Conservation (phyloP, 2,888 invertebrate genomes). For the Catocala sponsa region DNA sequence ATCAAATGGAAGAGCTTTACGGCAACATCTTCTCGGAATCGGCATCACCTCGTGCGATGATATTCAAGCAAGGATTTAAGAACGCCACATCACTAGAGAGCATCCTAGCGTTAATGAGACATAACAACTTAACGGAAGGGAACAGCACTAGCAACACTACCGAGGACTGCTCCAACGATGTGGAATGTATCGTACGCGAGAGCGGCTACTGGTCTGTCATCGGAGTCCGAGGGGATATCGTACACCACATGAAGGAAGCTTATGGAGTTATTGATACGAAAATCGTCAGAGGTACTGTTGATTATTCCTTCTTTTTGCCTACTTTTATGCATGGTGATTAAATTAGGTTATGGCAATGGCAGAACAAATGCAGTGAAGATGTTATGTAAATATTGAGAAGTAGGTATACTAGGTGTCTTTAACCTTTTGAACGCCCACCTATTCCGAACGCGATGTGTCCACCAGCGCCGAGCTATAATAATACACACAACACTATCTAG, state of each 20-base stretch:
- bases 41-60: slow-evolving; percentile 72
- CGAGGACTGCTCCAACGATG: slow-evolving; percentile 57
- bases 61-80: slow-evolving; percentile 72
- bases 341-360: too few species aligned
- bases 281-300: slow-evolving; percentile 78
- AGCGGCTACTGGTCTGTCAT: slow-evolving; percentile 70
- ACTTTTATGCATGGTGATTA: too few species aligned
- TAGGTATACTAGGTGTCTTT: too few species aligned
- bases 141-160: slow-evolving; percentile 61
- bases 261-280: slow-evolving; percentile 89
- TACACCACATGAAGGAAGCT: slow-evolving; percentile 60
- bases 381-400: too few species aligned
- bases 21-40: slow-evolving; percentile 75
- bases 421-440: too few species aligned
- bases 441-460: too few species aligned
- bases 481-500: too few species aligned
- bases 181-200: slow-evolving; percentile 67
- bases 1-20: slow-evolving; percentile 71
- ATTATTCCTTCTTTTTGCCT: neutral
- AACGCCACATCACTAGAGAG: slow-evolving; percentile 76
- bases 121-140: slow-evolving; percentile 72
- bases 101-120: slow-evolving; percentile 77
- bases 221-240: slow-evolving; percentile 78
- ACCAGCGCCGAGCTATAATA: too few species aligned
- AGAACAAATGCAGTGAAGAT: too few species aligned